phyloP scores from a whole-genome alignment of 30 jellyfish, hydroid and myxozoan genomes.

The Nemopilema nomurai region DNA sequence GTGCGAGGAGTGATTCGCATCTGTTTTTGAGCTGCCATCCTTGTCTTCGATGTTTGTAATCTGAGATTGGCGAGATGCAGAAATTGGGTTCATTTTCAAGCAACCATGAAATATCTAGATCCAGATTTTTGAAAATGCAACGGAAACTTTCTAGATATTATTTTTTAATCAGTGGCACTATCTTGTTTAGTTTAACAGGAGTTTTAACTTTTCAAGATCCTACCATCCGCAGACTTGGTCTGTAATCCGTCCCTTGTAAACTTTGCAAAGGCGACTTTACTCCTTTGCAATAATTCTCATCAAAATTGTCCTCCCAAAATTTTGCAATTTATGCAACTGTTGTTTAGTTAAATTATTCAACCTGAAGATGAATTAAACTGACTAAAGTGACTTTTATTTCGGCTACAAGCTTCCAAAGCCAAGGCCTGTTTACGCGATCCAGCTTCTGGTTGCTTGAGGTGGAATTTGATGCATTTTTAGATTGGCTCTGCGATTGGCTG shows the following conservation, averaged over 20 bases:
- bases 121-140: not conserved
- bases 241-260: not conserved
- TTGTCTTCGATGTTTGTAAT: constrained; percentile 41
- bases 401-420: not conserved
- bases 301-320: not conserved
- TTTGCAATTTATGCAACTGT: not conserved
- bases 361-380: not conserved
- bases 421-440: not conserved
- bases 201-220: not conserved
- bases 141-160: not conserved
- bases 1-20: constrained; percentile 22
- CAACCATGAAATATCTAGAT: not conserved
- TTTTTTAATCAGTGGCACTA: not conserved
- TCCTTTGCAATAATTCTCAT: not conserved
- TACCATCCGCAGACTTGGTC: not conserved
- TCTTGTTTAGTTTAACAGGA: not conserved
- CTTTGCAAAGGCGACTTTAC: not conserved
- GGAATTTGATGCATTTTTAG: constrained; percentile 41
- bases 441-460: constrained; percentile 2
- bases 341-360: not conserved
- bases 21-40: constrained; percentile 11
- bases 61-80: constrained; percentile 50
- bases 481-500: constrained; percentile 66
- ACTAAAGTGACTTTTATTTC: not conserved
- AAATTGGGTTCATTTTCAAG: not conserved